Base-by-base conservation (phyloP, 1,140 invertebrate species). In the Drosophila teissieri region DNA sequence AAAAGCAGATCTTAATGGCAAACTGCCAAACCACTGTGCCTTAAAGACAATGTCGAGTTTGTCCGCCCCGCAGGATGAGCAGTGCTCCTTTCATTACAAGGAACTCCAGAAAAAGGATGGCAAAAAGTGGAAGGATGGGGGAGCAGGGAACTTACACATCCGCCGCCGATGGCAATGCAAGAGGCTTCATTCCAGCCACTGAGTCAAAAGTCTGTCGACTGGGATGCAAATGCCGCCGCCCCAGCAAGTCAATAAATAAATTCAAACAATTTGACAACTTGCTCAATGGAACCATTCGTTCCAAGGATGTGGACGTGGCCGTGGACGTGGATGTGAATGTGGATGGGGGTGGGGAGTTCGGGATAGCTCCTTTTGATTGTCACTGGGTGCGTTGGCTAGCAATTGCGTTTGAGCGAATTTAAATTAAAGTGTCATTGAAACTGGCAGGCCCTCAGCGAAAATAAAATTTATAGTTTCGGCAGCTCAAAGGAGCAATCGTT, bases 231-330 rank as follows among this genome's bases (percentile, higher is more conserved):
- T 86, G 75, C 67, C 76, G 75, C 67, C 79, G 79, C 53, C 52
- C 78, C 62, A 55, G 58, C 80, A 78, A 84, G 84, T 89, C 84
- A 89, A 88, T 88, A 89, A 89, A 89, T 89, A 89, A 89, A 84
- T 89, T 89, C 77, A 89, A 89, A 89, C 84, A 89, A 89, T 89
- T 89, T 89, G 84, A 89, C 83, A 86, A 86, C 83, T 88, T 88
- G 76, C 84, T 86, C 83, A 88, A 86, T 86, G 83, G 75, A 37
- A 54, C 17, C 8, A 2, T 34, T 15, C 63, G 68, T 58, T 51
- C 62, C 69, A 68, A 64, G 73, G 79, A 55, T 74, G 49, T 51
- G 37, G 37, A 40, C 70, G 49, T 51, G 73, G 79, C 52, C 70
- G 49, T 51, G 37, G 37, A 40, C 70, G 49, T 51, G 37, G 34